Evolutionary conservation across 2,888 invertebrate species (phyloP).

Genomic region (Glaucopsyche alexis): DNA sequence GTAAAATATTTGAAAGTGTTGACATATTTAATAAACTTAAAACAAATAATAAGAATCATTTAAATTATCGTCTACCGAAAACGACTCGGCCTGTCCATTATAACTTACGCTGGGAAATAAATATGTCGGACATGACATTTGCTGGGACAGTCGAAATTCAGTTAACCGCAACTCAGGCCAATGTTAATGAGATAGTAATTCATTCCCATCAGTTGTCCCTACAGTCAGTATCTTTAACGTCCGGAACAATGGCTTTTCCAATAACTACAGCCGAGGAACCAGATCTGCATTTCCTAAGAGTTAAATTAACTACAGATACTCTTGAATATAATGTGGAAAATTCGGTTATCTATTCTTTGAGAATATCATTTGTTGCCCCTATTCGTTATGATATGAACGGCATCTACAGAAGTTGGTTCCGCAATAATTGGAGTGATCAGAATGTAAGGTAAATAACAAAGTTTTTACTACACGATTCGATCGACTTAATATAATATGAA

Average conservation of each 20-base stretch:
- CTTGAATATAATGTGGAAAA: slow-evolving; percentile 46
- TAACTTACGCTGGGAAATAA: slow-evolving; percentile 67
- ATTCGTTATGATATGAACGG: slow-evolving; percentile 68
- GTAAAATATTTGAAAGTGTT: slow-evolving; percentile 55
- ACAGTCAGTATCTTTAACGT: slow-evolving; percentile 61
- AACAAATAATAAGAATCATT: slow-evolving; percentile 38
- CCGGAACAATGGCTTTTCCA: slow-evolving; percentile 43
- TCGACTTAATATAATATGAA: too few relatives aligned
- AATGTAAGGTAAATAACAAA: slow-evolving; percentile 48
- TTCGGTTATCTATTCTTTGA: slow-evolving; percentile 49
- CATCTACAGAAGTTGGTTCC: slow-evolving; percentile 67
- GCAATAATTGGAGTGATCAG: slow-evolving; percentile 44
- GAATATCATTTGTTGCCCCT: slow-evolving; percentile 50
- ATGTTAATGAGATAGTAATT: slow-evolving; percentile 57
- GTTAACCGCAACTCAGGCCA: slow-evolving; percentile 50
- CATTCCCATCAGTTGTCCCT: slow-evolving; percentile 54
- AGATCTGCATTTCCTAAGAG: slow-evolving; percentile 53
- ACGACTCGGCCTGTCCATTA: slow-evolving; percentile 77
- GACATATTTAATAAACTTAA: slow-evolving; percentile 26
- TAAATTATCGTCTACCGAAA: slow-evolving; percentile 67
- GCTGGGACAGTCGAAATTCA: slow-evolving; percentile 61
- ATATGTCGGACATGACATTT: slow-evolving; percentile 53
- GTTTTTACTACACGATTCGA: too few relatives aligned
- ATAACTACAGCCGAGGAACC: slow-evolving; percentile 39
- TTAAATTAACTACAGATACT: slow-evolving; percentile 42